Evolutionary conservation across 1,140 invertebrate genomes (phyloP), one percentile per base, ranked within the genome.

Genomic region (Saccostrea glomerata): DNA sequence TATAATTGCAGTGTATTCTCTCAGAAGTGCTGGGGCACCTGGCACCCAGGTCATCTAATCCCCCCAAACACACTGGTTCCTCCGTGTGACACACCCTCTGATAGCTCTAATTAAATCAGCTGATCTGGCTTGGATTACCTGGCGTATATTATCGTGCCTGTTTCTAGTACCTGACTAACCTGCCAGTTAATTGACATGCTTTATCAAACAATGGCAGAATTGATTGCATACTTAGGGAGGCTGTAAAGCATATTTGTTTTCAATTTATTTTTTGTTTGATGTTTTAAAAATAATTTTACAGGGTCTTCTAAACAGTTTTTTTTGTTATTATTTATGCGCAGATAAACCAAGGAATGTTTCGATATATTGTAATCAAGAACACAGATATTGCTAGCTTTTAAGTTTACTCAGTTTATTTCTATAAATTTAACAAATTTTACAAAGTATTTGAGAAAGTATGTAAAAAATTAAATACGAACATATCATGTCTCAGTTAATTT

Each of bases 151-250:
- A 63, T 63, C 15, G 17, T 17, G n/a, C 58, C 58, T 63, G 58
- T n/a, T 0, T 63, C 58, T 63, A n/a, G 58, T 20, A 63, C 58
- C 5, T 63, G 58, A 63, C 17, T 63, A 17, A 63, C 58, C 58
- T 63, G 58, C 58, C 58, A 63, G 17, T 63, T 63, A 63, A 63
- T 63, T 63, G 58, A 63, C 58, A 63, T 63, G 58, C 58, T 63
- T 63, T 63, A 17, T 63, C 17, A 20, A 63, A 63, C 58, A 63
- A 63, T 63, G 58, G 15, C 17, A 17, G 2, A 17, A 20, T 63
- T 63, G 58, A 47, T 47, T 47, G 9, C 5, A 47, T 63, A 20
- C 58, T n/a, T n/a, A 17, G 0, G 6, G 58, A 20, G 17, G 58
- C 5, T 20, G 58, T 63, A 20, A 0, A 20, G 17, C 17, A 17